A percentile compares a stretch with the other conserved stretches of the same genome.
Conservation (phyloP, 37 sponge, comb jelly and placozoan genomes). For the Mnemiopsis leidyi region DNA sequence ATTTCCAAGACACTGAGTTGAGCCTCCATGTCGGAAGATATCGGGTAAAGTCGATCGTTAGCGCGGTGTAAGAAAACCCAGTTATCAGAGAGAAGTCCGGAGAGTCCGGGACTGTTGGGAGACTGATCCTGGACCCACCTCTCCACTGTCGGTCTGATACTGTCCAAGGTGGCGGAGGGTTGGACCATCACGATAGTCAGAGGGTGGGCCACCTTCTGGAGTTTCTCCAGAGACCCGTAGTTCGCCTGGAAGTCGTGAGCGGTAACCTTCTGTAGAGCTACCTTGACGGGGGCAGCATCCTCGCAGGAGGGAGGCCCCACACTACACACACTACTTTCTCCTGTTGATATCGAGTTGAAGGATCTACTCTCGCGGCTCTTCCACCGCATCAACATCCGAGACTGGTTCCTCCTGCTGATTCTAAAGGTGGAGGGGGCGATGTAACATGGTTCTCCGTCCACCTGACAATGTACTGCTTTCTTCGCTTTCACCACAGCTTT, state of each 20-base stretch:
- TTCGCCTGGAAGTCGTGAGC: constrained; percentile 15
- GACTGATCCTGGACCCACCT: not conserved
- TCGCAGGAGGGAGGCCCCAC: not conserved
- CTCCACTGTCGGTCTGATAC: constrained; percentile 20
- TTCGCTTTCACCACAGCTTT: not conserved
- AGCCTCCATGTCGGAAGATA: constrained; percentile 54
- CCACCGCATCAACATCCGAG: constrained; percentile 42
- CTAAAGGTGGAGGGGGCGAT: constrained; percentile 15
- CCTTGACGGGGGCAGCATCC: constrained; percentile 15
- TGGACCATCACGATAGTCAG: constrained; percentile 37
- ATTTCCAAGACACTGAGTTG: constrained; percentile 50
- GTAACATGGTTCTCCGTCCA: constrained; percentile 60
- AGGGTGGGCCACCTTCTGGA: constrained; percentile 36
- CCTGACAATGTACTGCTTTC: constrained; percentile 53
- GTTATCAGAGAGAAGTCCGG: not conserved
- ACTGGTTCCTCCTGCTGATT: constrained; percentile 26
- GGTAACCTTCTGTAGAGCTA: constrained; percentile 40
- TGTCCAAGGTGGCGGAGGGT: constrained; percentile 36
- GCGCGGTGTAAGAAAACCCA: constrained; percentile 61
- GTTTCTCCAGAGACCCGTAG: not conserved
- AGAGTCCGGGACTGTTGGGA: not conserved
- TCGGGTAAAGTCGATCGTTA: constrained; percentile 39
- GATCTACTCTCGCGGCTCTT: constrained; percentile 10
- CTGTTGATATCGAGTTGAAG: not conserved
- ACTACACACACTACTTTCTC: not conserved